Percentiles rank a stretch among this genome's conserved stretches.
phyloP scores from a whole-genome alignment of 2,888 invertebrate species.

The Orthonevra nobilis region DNA sequence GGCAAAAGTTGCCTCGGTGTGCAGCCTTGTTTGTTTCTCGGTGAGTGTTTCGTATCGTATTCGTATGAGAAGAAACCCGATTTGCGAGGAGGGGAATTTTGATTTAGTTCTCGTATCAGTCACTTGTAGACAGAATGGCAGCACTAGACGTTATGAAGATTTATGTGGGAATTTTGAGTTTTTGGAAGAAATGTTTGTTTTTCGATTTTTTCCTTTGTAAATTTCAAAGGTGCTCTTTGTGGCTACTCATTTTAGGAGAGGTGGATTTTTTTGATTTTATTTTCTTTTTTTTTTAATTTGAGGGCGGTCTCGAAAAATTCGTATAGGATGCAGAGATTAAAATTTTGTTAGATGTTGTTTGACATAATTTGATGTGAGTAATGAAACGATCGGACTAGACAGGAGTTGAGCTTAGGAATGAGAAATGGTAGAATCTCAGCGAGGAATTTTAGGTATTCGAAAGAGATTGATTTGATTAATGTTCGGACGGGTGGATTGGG shows the following conservation, averaged over 20 bases:
- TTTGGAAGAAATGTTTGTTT: constrained; percentile 23
- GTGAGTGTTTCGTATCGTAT: too few species aligned
- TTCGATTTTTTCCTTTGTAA: constrained; percentile 21
- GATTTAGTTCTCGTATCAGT: constrained; percentile 71
- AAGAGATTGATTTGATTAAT: constrained; percentile 48
- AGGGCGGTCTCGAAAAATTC: constrained; percentile 5
- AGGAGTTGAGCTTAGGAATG: constrained; percentile 13
- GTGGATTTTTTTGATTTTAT: constrained; percentile 19
- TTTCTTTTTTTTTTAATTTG: constrained; percentile 11
- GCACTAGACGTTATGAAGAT: constrained; percentile 69
- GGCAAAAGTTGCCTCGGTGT: constrained; percentile 41
- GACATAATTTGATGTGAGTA: constrained; percentile 55
- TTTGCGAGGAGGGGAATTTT: constrained; percentile 58
- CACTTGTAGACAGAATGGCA: constrained; percentile 72
- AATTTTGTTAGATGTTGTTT: constrained; percentile 40
- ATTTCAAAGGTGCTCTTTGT: constrained; percentile 10
- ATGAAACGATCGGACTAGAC: constrained; percentile 28
- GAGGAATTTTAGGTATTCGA: constrained; percentile 26
- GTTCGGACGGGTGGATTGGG: neutral
- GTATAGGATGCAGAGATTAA: constrained; percentile 37
- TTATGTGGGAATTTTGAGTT: constrained; percentile 67
- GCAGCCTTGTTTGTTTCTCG: too few species aligned
- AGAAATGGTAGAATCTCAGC: neutral
- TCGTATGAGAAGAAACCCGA: constrained; percentile 29
- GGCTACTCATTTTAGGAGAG: constrained; percentile 32